phyloP scores from a whole-genome alignment of 1,140 invertebrate species.

The Adoxophyes honmai region DNA sequence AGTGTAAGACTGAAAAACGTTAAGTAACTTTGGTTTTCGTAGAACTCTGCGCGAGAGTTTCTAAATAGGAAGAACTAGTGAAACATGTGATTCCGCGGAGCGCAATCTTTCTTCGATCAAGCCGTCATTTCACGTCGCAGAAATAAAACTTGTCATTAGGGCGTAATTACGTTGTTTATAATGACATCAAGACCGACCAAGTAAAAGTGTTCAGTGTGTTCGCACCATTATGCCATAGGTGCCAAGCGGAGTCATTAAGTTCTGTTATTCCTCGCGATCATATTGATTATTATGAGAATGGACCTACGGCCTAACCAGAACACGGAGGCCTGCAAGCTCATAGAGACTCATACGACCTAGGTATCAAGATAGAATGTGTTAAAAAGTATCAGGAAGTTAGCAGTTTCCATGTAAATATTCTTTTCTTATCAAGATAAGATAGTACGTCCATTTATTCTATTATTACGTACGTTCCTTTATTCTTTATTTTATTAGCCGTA shows the following conservation, averaged over 20 bases:
- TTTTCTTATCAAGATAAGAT: conserved; percentile 1
- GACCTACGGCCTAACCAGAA: conserved; percentile 2
- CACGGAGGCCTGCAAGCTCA: neutral
- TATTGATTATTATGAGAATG: conserved; percentile 46
- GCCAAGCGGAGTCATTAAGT: conserved; percentile 43
- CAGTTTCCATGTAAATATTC: conserved; percentile 8
- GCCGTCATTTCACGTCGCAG: conserved; percentile 2
- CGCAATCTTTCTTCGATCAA: conserved; percentile 15
- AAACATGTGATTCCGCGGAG: conserved; percentile 1
- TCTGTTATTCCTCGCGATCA: conserved; percentile 40
- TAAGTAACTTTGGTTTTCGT: neutral
- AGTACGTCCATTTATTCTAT: no score
- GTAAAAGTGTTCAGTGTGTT: conserved; percentile 46
- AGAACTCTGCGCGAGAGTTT: neutral
- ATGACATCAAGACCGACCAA: conserved; percentile 19
- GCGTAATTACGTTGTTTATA: conserved; percentile 24
- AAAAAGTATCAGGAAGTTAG: conserved; percentile 7
- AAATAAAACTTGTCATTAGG: conserved; percentile 22
- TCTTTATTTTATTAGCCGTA: no score
- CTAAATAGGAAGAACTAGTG: neutral
- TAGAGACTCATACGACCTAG: neutral
- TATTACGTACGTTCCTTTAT: no score
- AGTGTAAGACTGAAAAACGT: neutral
- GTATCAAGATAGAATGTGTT: neutral
- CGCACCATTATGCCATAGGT: conserved; percentile 44